Conservation (phyloP, 1,140 invertebrate genomes). For the Drosophila pseudoananassae region DNA sequence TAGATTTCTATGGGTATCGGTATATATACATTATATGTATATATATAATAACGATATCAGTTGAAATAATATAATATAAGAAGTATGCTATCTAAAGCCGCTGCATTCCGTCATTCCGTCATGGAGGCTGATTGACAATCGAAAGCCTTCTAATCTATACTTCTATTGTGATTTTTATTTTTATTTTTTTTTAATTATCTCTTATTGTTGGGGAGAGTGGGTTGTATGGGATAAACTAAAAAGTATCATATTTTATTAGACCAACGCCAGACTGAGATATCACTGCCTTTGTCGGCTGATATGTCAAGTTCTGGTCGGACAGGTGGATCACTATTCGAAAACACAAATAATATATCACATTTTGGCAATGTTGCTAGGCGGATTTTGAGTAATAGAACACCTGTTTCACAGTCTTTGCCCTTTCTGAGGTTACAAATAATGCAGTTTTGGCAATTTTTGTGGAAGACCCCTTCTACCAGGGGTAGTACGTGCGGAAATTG, state of each 20-base stretch:
- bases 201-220: neutral
- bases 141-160: conserved; percentile 19
- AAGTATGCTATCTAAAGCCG: neutral
- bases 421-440: conserved; percentile 7
- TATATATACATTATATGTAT: conserved; percentile 14
- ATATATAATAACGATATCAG: neutral
- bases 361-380: conserved; percentile 25
- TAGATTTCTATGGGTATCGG: conserved; percentile 37
- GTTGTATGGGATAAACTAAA: neutral
- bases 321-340: conserved; percentile 18
- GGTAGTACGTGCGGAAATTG: conserved; percentile 23
- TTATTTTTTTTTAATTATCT: neutral
- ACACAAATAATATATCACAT: neutral
- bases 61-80: conserved; percentile 16
- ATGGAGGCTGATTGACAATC: conserved; percentile 26
- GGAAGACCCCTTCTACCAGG: no score
- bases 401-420: neutral
- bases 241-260: conserved; percentile 24
- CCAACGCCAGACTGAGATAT: conserved; percentile 15
- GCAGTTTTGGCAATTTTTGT: conserved; percentile 23
- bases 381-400: conserved; percentile 12
- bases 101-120: conserved; percentile 7
- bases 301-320: conserved; percentile 17
- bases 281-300: conserved; percentile 31
- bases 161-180: neutral